Percentiles rank a stretch among this genome's conserved stretches.
phyloP scores from a whole-genome alignment of 2,113 vertebrate genomes.

The Gymnobelideus leadbeateri region DNA sequence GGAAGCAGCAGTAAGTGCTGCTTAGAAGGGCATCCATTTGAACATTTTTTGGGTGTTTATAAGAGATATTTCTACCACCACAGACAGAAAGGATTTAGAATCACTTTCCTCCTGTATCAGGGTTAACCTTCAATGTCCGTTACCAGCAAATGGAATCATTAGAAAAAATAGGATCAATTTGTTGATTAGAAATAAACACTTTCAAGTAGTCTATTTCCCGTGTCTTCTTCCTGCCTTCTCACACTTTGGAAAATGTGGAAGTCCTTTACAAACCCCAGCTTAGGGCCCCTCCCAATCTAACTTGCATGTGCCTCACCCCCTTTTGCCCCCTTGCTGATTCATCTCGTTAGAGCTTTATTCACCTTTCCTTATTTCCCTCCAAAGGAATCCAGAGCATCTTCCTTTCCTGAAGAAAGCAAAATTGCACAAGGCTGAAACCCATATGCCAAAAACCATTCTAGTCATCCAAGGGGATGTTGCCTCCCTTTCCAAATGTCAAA shows the following conservation, averaged over 20 bases:
- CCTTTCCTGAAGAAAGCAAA: constrained; percentile 78
- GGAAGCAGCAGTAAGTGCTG: constrained; percentile 75
- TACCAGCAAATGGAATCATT: constrained; percentile 75
- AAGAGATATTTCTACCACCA: constrained; percentile 81
- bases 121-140: constrained; percentile 82
- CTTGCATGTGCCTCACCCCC: neutral
- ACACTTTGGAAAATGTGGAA: neutral
- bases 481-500: constrained; percentile 59
- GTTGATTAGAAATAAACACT: constrained; percentile 80
- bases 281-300: neutral
- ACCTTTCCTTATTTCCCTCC: constrained; percentile 79
- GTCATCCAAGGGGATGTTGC: constrained; percentile 66
- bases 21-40: constrained; percentile 67
- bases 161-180: constrained; percentile 80
- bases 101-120: constrained; percentile 69
- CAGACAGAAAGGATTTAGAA: constrained; percentile 42
- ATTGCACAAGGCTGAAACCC: constrained; percentile 77
- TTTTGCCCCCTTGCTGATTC: constrained; percentile 75
- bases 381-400: constrained; percentile 76
- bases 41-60: constrained; percentile 80
- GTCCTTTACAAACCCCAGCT: neutral
- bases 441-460: constrained; percentile 65
- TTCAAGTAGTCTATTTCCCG: constrained; percentile 66
- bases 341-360: constrained; percentile 77
- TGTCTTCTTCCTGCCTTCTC: neutral